Base-by-base conservation (phyloP, 2,888 invertebrate genomes). In the Lithophane semibrunnea region DNA sequence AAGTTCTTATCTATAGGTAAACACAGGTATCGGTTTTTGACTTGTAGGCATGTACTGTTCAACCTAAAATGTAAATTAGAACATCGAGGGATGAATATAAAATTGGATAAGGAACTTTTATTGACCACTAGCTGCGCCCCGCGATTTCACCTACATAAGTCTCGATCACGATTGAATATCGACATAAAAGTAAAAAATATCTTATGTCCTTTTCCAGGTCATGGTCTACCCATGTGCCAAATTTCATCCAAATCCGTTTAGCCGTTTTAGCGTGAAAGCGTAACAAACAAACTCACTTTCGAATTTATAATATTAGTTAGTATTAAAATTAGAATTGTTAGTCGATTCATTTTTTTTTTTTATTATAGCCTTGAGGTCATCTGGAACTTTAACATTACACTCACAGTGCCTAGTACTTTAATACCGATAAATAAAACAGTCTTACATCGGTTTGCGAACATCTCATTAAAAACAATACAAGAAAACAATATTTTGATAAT, bases 11-110 rank as follows among this genome's bases (percentile, higher is more conserved):
- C 73, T 70, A 47, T 12, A 8, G 18, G 42, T 37, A 44, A 64
- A 29, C 60, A 63, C 56, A 65, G 67, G 64, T 79, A 71, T 73
- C 37, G n/a, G 54, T 56, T 83, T 79, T 71, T 61, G 44, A 42
- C 54, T 24, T 42, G 16, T 44, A 47, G 1, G 2, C 44, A 54
- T 29, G 21, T 24, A 29, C 37, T 60, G 16, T 72, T 68, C 13
- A 29, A 81, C 47, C 60, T 72, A 16, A 65, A 77, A 52, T 71
- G 67, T 71, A 37, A 58, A 70, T 29, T 60, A 47, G n/a, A 29
- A 52, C 13, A 52, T 58, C 71, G 52, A 58, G 71, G 58, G 47
- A 58, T 72, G 77, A 68, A 82, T 77, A 68, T 58, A 60, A 42
- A 81, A 82, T 64, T 64, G 42, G 47, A 21, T 58, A 24, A 18